A percentile compares a stretch with the other conserved stretches of the same genome.
phyloP scores from a whole-genome alignment of 2,113 vertebrate genomes.

The Colistium nudipinnis region DNA sequence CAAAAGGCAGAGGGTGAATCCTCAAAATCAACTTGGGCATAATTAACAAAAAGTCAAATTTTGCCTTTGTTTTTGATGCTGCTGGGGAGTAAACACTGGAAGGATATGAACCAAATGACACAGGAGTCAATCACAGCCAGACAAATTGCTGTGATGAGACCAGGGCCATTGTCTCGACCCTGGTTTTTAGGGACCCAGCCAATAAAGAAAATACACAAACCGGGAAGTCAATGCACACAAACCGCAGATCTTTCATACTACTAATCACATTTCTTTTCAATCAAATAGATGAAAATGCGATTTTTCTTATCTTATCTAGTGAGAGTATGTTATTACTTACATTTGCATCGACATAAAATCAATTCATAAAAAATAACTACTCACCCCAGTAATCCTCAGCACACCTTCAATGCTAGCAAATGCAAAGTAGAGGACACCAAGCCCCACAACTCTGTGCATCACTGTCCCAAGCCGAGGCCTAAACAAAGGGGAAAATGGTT shows the following conservation, averaged over 20 bases:
- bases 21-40: background rate
- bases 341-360: background rate
- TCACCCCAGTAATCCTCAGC: constrained; percentile 89
- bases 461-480: constrained; percentile 88
- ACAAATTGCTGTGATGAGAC: constrained; percentile 81
- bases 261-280: background rate
- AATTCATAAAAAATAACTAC: constrained; percentile 19
- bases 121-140: constrained; percentile 86
- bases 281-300: too few relatives aligned
- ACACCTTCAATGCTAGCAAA: constrained; percentile 87
- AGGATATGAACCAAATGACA: constrained; percentile 91
- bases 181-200: constrained; percentile 38
- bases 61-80: background rate
- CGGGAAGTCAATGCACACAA: constrained; percentile 11
- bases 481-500: background rate
- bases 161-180: constrained; percentile 81
- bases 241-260: background rate
- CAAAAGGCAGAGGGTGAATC: constrained; percentile 13
- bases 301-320: too few relatives aligned
- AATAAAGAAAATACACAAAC: constrained; percentile 43
- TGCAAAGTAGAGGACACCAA: constrained; percentile 87
- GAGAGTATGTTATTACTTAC: too few relatives aligned
- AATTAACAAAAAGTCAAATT: background rate
- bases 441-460: constrained; percentile 88
- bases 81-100: constrained; percentile 52